A percentile compares a stretch with the other conserved stretches of the same genome.
These are phyloP conservation scores for Pogonomyrmex californicus DNA, from an alignment of 1,140 invertebrate species.

Conservation along the genomic window DNA sequence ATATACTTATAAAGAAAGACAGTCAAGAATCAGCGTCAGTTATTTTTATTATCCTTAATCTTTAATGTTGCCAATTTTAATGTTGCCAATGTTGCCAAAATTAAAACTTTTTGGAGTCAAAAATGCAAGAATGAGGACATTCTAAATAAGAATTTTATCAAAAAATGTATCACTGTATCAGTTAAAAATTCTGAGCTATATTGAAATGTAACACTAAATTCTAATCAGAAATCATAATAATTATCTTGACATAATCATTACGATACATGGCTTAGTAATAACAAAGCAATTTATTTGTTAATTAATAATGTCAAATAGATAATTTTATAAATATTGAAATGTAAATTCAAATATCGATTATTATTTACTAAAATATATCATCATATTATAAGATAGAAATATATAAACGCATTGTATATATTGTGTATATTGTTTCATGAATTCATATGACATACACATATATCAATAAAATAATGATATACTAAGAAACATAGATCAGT, in stretches of 20 bases:
- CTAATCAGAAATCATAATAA: not conserved
- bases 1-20: not conserved
- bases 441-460: not conserved
- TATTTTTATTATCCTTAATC: not conserved
- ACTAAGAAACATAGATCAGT: not conserved
- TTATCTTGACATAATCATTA: not conserved
- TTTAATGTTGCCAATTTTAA: not conserved
- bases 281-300: not conserved
- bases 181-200: not conserved
- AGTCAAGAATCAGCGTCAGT: not conserved
- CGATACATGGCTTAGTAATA: not conserved
- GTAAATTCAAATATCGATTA: not conserved
- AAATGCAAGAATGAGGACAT: not conserved
- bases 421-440: not conserved
- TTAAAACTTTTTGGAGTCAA: not conserved
- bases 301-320: not conserved
- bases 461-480: not conserved
- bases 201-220: not conserved
- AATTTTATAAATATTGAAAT: not conserved
- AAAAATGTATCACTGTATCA: not conserved
- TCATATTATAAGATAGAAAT: constrained; percentile 10
- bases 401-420: not conserved
- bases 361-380: constrained; percentile 14
- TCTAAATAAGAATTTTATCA: not conserved
- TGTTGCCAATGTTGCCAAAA: not conserved